These are phyloP conservation scores for Maconellicoccus hirsutus DNA, from an alignment of 1,140 invertebrate species.

Conservation along the genomic window DNA sequence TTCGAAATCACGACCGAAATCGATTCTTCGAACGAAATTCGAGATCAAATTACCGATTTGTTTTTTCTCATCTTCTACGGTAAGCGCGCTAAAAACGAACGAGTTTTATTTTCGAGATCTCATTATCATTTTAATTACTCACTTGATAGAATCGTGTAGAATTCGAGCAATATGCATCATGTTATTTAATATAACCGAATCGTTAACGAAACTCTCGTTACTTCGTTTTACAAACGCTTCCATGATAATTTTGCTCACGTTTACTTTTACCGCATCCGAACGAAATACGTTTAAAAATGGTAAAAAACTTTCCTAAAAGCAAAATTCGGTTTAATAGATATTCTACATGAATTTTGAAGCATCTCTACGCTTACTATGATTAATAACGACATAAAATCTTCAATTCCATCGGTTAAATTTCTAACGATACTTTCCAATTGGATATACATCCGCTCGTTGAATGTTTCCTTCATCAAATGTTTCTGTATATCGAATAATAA, in stretches of 20 bases:
- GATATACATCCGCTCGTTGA: not conserved
- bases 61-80: constrained; percentile 82
- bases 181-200: constrained; percentile 75
- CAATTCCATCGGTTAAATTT: not conserved
- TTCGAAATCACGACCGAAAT: constrained; percentile 76
- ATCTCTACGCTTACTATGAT: not conserved
- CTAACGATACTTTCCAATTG: not conserved
- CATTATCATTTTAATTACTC: constrained; percentile 33
- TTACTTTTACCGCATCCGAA: constrained; percentile 64
- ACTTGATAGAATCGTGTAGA: constrained; percentile 88
- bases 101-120: not conserved
- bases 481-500: not conserved
- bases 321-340: not conserved
- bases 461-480: not conserved
- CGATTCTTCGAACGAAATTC: constrained; percentile 62
- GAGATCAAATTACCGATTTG: constrained; percentile 74
- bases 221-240: constrained; percentile 49
- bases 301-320: constrained; percentile 63
- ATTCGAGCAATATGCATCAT: constrained; percentile 75
- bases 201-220: constrained; percentile 49
- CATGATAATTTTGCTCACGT: constrained; percentile 72
- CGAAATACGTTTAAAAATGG: constrained; percentile 82
- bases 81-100: constrained; percentile 56
- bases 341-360: too few species aligned
- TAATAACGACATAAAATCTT: not conserved